Evolutionary conservation across 2,113 vertebrate genomes (phyloP).

Genomic region (Esox niger): DNA sequence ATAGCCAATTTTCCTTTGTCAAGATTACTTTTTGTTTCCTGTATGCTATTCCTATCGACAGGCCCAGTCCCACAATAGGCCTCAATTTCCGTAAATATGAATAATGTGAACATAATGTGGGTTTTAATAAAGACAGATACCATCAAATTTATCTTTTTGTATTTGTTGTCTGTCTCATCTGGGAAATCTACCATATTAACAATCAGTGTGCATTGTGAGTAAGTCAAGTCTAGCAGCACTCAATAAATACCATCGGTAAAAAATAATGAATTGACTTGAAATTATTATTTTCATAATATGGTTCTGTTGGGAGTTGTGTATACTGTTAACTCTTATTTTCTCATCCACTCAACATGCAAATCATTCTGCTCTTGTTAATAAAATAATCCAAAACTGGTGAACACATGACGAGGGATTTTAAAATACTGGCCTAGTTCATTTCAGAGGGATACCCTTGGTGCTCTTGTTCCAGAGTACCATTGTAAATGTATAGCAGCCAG

Average conservation of each 20-base stretch:
- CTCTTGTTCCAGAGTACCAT: neutral
- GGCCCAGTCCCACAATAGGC: conserved; percentile 29
- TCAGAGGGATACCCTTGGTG: neutral
- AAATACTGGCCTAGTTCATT: neutral
- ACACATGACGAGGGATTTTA: conserved; percentile 18
- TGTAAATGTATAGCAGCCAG: too few species aligned
- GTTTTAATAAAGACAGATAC: conserved; percentile 27
- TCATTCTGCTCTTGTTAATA: conserved; percentile 25
- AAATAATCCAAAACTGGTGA: conserved; percentile 34
- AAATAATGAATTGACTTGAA: neutral
- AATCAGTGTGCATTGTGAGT: neutral
- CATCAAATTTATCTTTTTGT: conserved; percentile 11
- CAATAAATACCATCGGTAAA: neutral
- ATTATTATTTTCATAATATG: neutral
- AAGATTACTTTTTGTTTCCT: conserved; percentile 36
- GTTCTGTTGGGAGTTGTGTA: neutral
- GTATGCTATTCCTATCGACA: conserved; percentile 16
- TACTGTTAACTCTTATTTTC: neutral
- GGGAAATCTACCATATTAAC: conserved; percentile 9
- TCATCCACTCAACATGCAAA: conserved; percentile 19
- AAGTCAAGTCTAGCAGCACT: neutral
- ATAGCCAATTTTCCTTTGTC: conserved; percentile 29
- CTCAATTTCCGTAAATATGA: conserved; percentile 12
- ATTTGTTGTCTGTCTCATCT: conserved; percentile 13
- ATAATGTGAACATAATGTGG: conserved; percentile 29